phyloP scores from a whole-genome alignment of 2,113 vertebrate genomes.

The Hipposideros armiger region DNA sequence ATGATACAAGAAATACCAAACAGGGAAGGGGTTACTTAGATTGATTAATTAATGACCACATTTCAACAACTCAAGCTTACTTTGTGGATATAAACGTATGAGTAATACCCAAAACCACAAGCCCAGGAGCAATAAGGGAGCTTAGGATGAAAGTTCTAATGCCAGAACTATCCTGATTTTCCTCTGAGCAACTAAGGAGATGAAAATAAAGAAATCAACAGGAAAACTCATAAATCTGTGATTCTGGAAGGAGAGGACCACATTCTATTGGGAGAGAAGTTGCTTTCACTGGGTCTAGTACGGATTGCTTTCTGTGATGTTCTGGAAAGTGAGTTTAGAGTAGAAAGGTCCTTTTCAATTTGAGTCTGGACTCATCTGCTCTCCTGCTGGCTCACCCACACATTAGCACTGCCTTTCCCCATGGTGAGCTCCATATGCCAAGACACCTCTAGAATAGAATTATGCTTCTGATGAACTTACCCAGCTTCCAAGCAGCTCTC shows the following conservation, averaged over 20 bases:
- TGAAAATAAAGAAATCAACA: conserved; percentile 76
- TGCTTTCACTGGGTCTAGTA: neutral
- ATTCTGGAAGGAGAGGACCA: conserved; percentile 63
- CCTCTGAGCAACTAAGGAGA: conserved; percentile 69
- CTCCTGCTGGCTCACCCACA: neutral
- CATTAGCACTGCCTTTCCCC: neutral
- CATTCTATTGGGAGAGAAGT: neutral
- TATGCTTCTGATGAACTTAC: neutral
- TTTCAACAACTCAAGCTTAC: conserved; percentile 71
- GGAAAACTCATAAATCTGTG: conserved; percentile 76
- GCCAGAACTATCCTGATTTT: conserved; percentile 78
- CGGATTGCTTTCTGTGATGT: conserved; percentile 50
- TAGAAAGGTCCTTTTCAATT: conserved; percentile 49
- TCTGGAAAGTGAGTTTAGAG: neutral
- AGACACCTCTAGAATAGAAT: neutral
- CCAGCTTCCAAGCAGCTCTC: neutral
- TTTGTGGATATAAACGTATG: conserved; percentile 66
- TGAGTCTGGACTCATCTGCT: neutral
- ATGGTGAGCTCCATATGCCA: neutral
- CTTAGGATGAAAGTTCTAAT: conserved; percentile 61
- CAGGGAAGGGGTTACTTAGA: conserved; percentile 67
- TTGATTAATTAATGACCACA: conserved; percentile 73
- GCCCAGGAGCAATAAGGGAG: conserved; percentile 63
- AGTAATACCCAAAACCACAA: conserved; percentile 79
- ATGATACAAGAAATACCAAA: conserved; percentile 58